These are phyloP conservation scores for Campylomormyrus numenius DNA, from an alignment of 2,113 vertebrate genomes.

Conservation along the genomic window DNA sequence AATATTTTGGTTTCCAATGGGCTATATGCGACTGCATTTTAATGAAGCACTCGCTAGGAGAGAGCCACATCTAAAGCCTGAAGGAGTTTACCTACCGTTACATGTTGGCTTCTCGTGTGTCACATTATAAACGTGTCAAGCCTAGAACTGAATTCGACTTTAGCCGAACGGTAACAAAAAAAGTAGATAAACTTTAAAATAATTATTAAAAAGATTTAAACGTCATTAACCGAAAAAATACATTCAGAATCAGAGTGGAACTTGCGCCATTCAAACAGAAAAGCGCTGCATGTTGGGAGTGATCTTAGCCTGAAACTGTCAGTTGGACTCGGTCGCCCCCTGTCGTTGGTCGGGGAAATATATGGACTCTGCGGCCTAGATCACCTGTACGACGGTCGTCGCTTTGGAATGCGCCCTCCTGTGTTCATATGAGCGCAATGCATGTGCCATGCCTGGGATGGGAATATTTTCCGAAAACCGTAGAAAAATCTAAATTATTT, in stretches of 20 bases:
- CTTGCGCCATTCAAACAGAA: conserved; percentile 56
- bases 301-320: conserved; percentile 18
- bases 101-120: conserved; percentile 6
- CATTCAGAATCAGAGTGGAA: neutral
- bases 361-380: neutral
- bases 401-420: neutral
- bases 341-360: neutral
- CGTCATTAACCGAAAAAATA: neutral
- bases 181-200: neutral
- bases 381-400: neutral
- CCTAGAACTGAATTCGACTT: neutral
- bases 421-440: neutral
- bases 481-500: neutral
- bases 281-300: conserved; percentile 50
- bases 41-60: neutral
- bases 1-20: neutral
- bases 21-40: neutral
- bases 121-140: neutral
- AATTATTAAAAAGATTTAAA: neutral
- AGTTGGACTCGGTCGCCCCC: conserved; percentile 21
- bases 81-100: conserved; percentile 16
- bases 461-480: neutral
- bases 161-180: neutral
- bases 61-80: neutral
- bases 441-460: neutral